Evolutionary conservation across 2,797 vertebrate species (phyloP).

Genomic region (Cyclopterus lumpus): DNA sequence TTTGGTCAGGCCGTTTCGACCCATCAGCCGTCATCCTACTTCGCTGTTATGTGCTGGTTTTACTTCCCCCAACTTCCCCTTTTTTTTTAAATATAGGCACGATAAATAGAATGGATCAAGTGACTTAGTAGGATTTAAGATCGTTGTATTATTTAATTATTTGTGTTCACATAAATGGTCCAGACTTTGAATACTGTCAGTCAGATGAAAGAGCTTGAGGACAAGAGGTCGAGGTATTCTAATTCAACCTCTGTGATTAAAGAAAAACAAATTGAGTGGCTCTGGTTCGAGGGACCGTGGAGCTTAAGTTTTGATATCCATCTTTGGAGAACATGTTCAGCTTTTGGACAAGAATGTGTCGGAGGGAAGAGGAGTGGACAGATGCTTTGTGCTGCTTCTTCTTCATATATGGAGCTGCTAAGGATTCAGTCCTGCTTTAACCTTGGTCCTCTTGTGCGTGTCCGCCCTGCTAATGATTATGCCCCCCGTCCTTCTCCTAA

Average conservation of each 20-base stretch:
- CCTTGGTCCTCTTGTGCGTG: conserved; percentile 30
- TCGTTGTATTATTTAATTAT: background rate
- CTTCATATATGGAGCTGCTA: conserved; percentile 36
- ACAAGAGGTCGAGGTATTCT: conserved; percentile 15
- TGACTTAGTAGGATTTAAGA: background rate
- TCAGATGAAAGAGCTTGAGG: conserved; percentile 19
- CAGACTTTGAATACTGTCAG: background rate
- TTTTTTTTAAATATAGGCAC: conserved; percentile 8
- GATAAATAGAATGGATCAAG: background rate
- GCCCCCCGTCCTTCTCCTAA: conserved; percentile 49
- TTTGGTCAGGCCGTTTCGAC: conserved; percentile 28
- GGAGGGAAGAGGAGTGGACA: background rate
- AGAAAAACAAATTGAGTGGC: conserved; percentile 48
- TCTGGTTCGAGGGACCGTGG: conserved; percentile 18
- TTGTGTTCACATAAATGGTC: conserved; percentile 12
- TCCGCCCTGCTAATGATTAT: conserved; percentile 52
- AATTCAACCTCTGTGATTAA: conserved; percentile 46
- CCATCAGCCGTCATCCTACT: conserved; percentile 6
- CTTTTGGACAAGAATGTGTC: conserved; percentile 12
- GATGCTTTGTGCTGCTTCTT: conserved; percentile 30
- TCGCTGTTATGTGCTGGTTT: background rate
- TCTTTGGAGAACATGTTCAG: conserved; percentile 45
- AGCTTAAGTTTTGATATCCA: conserved; percentile 41
- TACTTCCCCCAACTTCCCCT: background rate
- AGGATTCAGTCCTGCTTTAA: conserved; percentile 29